Evolutionary conservation across 1,140 invertebrate genomes (phyloP), one percentile per base, ranked within the genome.

Genomic region (Limonius californicus): DNA sequence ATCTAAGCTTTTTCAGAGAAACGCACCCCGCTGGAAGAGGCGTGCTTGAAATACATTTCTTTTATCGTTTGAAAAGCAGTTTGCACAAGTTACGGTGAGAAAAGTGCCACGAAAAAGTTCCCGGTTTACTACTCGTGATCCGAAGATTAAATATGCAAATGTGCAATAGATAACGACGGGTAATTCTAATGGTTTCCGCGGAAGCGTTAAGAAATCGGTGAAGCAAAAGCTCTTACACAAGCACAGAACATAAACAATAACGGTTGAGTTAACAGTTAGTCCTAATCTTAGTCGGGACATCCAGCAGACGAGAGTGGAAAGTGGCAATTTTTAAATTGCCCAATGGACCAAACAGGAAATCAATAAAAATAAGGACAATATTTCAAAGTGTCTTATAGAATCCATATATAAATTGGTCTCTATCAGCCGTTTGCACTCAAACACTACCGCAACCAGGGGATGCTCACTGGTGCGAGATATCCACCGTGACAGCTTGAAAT

Each of bases 401-500:
- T 50, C 45, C 16, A 50, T 21, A 50, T 50, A 50, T 50, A 50
- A 50, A 50, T 50, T 50, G 16, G 3, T 50, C 16, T 50, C 45
- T 50, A 50, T 50, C 45, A 50, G 20, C 14, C 45, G 20, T 50
- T 50, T 50, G 45, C 45, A 50, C 45, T 50, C 45, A 19, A 45
- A 50, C 45, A 50, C 45, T 11, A 50, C 45, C 45, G 3, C 45
- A 50, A 50, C 45, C 1, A 50, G 20, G 42, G 45, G 45, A 50
- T 19, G 45, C 20, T 50, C 45, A 21, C 2, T 50, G 16, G 14
- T 19, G 45, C 45, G 45, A 50, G n/a, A 18, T 50, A 50, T 50
- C 45, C 45, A 50, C 45, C 45, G 45, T 50, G 45, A 50, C 45
- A 50, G 45, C 45, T n/a, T 18, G 45, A 50, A 50, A 50, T 50